These are phyloP conservation scores for Tragelaphus oryx DNA, from an alignment of 2,797 vertebrate genomes.

Conservation along the genomic window DNA sequence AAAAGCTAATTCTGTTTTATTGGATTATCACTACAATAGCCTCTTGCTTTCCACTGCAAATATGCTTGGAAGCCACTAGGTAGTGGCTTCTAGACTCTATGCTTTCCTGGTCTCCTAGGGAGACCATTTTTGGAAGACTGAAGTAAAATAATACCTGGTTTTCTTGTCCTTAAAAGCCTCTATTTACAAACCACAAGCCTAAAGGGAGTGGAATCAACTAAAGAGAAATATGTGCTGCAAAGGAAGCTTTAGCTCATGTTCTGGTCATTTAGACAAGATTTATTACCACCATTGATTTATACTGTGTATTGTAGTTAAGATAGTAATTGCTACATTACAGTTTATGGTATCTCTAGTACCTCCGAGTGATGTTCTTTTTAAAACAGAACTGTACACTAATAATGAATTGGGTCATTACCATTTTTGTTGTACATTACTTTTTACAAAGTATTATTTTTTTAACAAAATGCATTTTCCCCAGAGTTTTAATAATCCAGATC, in stretches of 20 bases:
- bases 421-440: conserved; percentile 9
- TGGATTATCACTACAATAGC: not conserved
- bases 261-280: conserved; percentile 47
- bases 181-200: conserved; percentile 61
- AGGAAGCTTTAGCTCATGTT: conserved; percentile 27
- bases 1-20: not conserved
- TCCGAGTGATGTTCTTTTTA: conserved; percentile 41
- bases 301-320: conserved; percentile 55
- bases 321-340: conserved; percentile 41
- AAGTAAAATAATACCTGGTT: conserved; percentile 41
- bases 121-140: conserved; percentile 58
- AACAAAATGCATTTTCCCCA: not conserved
- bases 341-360: conserved; percentile 32
- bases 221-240: conserved; percentile 41
- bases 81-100: conserved; percentile 35
- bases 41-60: conserved; percentile 35
- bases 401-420: not conserved
- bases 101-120: conserved; percentile 42
- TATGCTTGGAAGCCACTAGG: not conserved
- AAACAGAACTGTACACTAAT: conserved; percentile 33
- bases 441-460: not conserved
- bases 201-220: conserved; percentile 24
- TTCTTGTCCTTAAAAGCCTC: conserved; percentile 59
- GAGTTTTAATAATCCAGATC: conserved; percentile 18
- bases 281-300: conserved; percentile 47